phyloP scores from a whole-genome alignment of 30 jellyfish, hydroid and myxozoan species.

The Hydractinia echinata region DNA sequence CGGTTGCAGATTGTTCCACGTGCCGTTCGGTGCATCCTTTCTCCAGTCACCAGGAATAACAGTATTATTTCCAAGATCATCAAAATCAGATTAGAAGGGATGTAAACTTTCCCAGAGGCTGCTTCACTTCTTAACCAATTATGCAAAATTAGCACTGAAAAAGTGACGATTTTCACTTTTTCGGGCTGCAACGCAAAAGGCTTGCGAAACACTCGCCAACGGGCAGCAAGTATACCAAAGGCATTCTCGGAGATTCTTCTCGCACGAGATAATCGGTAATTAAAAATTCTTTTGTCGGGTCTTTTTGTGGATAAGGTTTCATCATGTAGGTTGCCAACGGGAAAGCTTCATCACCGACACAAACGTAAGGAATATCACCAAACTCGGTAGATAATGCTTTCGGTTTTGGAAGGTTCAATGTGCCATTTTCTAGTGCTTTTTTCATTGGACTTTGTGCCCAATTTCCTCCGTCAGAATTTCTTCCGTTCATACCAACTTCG shows the following conservation, averaged over 20 bases:
- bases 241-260: slow-evolving; percentile 38
- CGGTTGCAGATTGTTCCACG: slow-evolving; percentile 16
- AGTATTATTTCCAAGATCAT: slow-evolving; percentile 11
- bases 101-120: slow-evolving; percentile 20
- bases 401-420: not conserved
- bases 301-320: slow-evolving; percentile 25
- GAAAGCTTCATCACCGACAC: slow-evolving; percentile 10
- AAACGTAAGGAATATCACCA: slow-evolving; percentile 1
- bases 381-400: not conserved
- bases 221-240: slow-evolving; percentile 43
- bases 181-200: slow-evolving; percentile 33
- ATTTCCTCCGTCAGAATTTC: slow-evolving; percentile 16
- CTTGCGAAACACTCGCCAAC: slow-evolving; percentile 50
- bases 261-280: slow-evolving; percentile 17
- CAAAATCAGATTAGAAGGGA: slow-evolving; percentile 35
- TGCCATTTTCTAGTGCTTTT: not conserved
- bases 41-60: slow-evolving; percentile 53
- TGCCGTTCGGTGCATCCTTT: slow-evolving; percentile 16
- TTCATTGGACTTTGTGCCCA: slow-evolving; percentile 16
- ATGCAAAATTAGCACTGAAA: slow-evolving; percentile 42
- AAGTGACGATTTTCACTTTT: slow-evolving; percentile 27
- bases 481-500: slow-evolving; percentile 23
- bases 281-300: not conserved
- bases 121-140: slow-evolving; percentile 36
- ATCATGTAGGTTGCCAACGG: not conserved